Conservation (phyloP, 2,888 invertebrate species). For the Hypomecis punctinalis region DNA sequence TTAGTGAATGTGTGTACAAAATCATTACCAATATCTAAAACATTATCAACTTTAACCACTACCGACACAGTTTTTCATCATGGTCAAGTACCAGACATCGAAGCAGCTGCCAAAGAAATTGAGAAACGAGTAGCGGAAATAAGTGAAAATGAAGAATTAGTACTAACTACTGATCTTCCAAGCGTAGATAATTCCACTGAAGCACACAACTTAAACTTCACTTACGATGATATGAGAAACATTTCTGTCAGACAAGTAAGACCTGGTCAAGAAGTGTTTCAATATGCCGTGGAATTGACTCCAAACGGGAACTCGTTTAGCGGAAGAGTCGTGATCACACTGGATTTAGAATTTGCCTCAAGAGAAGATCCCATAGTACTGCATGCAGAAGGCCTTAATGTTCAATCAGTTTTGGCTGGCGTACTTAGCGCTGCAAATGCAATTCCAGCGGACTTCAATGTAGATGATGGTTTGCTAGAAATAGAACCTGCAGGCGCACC, state of each 20-base stretch:
- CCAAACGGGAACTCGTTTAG: conserved; percentile 51
- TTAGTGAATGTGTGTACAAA: conserved; percentile 55
- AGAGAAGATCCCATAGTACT: conserved; percentile 55
- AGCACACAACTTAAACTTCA: conserved; percentile 21
- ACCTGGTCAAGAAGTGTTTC: conserved; percentile 55
- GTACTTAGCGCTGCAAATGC: conserved; percentile 52
- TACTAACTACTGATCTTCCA: conserved; percentile 9
- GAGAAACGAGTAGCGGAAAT: conserved; percentile 19
- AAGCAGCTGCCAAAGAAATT: conserved; percentile 12
- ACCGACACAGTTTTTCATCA: conserved; percentile 42
- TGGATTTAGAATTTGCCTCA: conserved; percentile 47
- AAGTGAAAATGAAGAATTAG: conserved; percentile 10
- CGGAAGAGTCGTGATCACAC: conserved; percentile 58
- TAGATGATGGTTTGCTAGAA: conserved; percentile 51
- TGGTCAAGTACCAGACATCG: conserved; percentile 32
- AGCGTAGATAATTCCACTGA: conserved; percentile 21
- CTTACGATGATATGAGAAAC: conserved; percentile 37
- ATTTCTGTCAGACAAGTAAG: conserved; percentile 48
- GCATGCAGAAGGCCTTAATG: conserved; percentile 50
- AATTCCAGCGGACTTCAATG: conserved; percentile 37
- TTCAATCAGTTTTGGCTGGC: conserved; percentile 55
- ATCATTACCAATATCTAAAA: conserved; percentile 55
- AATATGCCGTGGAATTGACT: conserved; percentile 58
- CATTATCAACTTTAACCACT: conserved; percentile 31
- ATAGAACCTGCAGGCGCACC: conserved; percentile 45